Evolutionary conservation across 30 jellyfish, hydroid and myxozoan genomes (phyloP).

Genomic region (Pelagia noctiluca): DNA sequence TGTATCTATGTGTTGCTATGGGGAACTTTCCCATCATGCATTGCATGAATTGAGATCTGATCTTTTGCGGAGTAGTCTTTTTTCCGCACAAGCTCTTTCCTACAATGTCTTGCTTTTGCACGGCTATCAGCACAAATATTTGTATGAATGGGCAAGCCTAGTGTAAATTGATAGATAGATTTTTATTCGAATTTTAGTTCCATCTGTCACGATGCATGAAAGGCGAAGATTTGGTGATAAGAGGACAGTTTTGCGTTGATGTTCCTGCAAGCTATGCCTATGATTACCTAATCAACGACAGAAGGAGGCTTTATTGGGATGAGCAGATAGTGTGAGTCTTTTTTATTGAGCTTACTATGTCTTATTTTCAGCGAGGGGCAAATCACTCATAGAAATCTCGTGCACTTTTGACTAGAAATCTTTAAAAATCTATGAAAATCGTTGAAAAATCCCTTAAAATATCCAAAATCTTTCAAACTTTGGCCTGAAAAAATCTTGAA

Average conservation of each 20-base stretch:
- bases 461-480: no score
- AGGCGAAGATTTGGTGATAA: slow-evolving; percentile 35
- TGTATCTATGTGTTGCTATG: no score
- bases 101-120: background rate
- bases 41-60: background rate
- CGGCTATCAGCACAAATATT: background rate
- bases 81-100: background rate
- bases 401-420: no score
- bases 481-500: no score
- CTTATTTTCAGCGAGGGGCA: background rate
- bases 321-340: slow-evolving; percentile 34
- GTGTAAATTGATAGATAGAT: background rate
- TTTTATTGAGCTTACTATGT: background rate
- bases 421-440: no score
- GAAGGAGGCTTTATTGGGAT: slow-evolving; percentile 56
- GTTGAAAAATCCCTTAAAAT: no score
- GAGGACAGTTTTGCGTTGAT: slow-evolving; percentile 31
- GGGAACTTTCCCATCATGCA: no score
- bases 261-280: slow-evolving; percentile 57
- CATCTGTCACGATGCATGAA: slow-evolving; percentile 19
- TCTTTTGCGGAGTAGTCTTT: background rate
- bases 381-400: background rate
- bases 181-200: slow-evolving; percentile 21
- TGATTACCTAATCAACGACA: slow-evolving; percentile 31
- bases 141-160: background rate